Conservation (phyloP, 2,888 invertebrate species). For the Sympetrum striolatum region DNA sequence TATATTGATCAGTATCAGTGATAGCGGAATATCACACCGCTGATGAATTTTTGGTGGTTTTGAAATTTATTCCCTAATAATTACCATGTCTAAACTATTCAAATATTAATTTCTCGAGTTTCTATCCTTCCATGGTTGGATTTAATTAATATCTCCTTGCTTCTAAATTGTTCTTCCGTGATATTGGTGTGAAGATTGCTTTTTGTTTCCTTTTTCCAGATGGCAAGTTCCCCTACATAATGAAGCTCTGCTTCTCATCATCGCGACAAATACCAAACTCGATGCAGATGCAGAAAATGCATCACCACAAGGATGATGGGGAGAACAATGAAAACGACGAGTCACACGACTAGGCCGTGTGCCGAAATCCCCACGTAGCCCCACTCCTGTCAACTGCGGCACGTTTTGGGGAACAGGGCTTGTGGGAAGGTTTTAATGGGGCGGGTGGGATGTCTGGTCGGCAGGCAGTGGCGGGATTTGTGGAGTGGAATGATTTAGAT, state of each 20-base stretch:
- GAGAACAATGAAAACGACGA: slow-evolving; percentile 38
- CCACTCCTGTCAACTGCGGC: neutral
- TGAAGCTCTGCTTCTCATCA: slow-evolving; percentile 98
- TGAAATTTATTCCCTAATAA: too few relatives aligned
- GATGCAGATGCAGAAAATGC: slow-evolving; percentile 42
- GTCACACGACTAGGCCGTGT: slow-evolving; percentile 18
- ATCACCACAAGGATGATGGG: slow-evolving; percentile 37
- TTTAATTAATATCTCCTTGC: too few relatives aligned
- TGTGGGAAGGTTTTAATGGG: neutral
- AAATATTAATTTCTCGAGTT: too few relatives aligned
- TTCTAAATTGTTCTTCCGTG: too few relatives aligned
- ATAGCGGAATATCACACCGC: too few relatives aligned
- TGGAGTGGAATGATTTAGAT: neutral
- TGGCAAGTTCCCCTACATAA: slow-evolving; percentile 97
- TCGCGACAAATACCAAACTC: slow-evolving; percentile 61
- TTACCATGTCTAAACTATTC: too few relatives aligned
- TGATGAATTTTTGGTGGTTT: too few relatives aligned
- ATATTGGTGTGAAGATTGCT: too few relatives aligned
- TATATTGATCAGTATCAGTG: too few relatives aligned
- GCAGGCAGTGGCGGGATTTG: neutral
- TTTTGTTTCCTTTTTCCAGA: slow-evolving; percentile 67
- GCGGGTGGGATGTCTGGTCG: neutral
- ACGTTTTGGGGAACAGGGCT: neutral
- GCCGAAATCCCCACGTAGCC: neutral
- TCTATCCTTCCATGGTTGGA: too few relatives aligned